These are phyloP conservation scores for Pseudobourletiella spinata DNA, from an alignment of 1,140 invertebrate genomes.

Conservation along the genomic window DNA sequence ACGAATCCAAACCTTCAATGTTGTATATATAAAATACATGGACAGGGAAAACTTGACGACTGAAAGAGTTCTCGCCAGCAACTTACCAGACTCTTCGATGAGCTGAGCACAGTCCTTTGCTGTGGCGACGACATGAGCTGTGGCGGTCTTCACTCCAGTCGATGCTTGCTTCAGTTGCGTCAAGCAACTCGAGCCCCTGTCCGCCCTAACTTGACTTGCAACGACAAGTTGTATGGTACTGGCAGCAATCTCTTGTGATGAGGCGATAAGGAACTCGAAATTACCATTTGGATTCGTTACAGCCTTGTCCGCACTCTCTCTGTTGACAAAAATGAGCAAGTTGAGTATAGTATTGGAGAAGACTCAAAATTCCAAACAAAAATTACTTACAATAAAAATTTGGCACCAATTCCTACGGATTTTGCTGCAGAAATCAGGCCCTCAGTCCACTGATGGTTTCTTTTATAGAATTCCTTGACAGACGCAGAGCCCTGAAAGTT, in stretches of 20 bases:
- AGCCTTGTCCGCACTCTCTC: slow-evolving; percentile 86
- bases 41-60: too few species aligned
- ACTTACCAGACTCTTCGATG: slow-evolving; percentile 71
- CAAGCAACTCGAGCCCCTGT: slow-evolving; percentile 68
- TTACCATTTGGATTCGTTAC: slow-evolving; percentile 70
- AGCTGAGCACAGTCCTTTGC: slow-evolving; percentile 78
- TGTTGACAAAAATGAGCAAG: slow-evolving; percentile 40
- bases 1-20: too few species aligned
- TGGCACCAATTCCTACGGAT: slow-evolving; percentile 89
- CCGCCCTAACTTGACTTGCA: slow-evolving; percentile 84
- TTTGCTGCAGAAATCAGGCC: slow-evolving; percentile 97
- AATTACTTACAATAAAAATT: slow-evolving; percentile 73
- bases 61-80: too few species aligned
- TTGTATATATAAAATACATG: too few species aligned
- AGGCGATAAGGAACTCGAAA: slow-evolving; percentile 87
- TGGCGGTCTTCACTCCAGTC: slow-evolving; percentile 75
- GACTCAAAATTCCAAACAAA: too few species aligned
- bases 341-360: too few species aligned
- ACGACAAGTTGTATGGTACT: slow-evolving; percentile 95
- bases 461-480: slow-evolving; percentile 90
- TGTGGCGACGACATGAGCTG: slow-evolving; percentile 83
- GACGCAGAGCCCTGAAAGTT: slow-evolving; percentile 61
- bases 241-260: slow-evolving; percentile 93
- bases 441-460: slow-evolving; percentile 98
- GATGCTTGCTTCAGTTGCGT: slow-evolving; percentile 70